Evolutionary conservation across 2,113 vertebrate species (phyloP).

Genomic region (Sciurus niger): DNA sequence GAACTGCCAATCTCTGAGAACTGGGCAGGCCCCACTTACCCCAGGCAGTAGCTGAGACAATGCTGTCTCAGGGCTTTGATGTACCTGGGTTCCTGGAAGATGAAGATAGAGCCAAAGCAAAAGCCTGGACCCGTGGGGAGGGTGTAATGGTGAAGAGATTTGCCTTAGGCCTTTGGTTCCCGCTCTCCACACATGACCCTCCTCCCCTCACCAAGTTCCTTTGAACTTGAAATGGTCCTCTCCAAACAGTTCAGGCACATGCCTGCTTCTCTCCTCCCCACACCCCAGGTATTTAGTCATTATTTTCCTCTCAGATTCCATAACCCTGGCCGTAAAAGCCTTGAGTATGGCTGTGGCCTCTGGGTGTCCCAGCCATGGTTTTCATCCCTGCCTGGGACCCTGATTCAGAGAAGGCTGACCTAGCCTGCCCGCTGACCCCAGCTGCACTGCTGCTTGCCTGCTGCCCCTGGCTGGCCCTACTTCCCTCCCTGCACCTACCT

Average conservation of each 20-base stretch:
- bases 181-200: rapidly evolving
- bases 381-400: neutral
- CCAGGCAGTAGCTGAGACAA: neutral
- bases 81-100: neutral
- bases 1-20: neutral
- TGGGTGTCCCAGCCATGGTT: neutral
- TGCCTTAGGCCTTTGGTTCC: neutral
- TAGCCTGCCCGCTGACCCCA: neutral
- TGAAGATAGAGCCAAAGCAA: neutral
- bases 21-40: neutral
- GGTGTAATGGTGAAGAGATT: rapidly evolving
- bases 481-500: neutral
- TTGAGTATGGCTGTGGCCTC: neutral
- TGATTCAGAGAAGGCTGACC: neutral
- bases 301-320: neutral
- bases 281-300: neutral
- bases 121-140: neutral
- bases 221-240: neutral
- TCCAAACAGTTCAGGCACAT: neutral
- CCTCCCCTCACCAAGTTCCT: neutral
- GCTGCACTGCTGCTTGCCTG: neutral
- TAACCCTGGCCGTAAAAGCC: neutral
- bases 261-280: neutral
- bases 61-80: neutral
- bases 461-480: neutral